A percentile compares a stretch with the other conserved stretches of the same genome.
Evolutionary conservation across 2,113 vertebrate species (phyloP).

Genomic region (Bufo bufo): DNA sequence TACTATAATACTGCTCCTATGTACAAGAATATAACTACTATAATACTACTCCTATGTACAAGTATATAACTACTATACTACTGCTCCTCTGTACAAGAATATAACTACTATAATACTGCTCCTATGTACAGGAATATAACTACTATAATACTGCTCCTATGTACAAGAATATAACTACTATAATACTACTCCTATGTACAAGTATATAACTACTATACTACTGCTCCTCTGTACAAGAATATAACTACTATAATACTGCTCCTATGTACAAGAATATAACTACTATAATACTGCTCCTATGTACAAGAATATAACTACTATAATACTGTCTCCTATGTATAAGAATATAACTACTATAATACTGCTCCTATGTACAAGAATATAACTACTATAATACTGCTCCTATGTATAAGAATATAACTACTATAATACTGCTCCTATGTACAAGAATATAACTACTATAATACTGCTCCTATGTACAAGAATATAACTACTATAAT

Average conservation of each 20-base stretch:
- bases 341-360: not conserved
- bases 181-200: not conserved
- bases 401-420: not conserved
- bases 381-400: too few species aligned
- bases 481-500: too few species aligned
- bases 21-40: not conserved
- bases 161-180: constrained; percentile 4
- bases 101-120: constrained; percentile 2
- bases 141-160: constrained; percentile 1
- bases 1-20: not conserved
- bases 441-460: too few species aligned
- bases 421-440: not conserved
- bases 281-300: constrained; percentile 1
- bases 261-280: not conserved
- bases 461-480: too few species aligned
- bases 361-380: not conserved
- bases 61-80: not conserved
- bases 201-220: too few species aligned
- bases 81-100: not conserved
- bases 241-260: constrained; percentile 6
- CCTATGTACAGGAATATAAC: not conserved
- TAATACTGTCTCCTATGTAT: not conserved
- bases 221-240: not conserved
- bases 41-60: not conserved
- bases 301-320: constrained; percentile 4